Evolutionary conservation across 1,140 invertebrate genomes (phyloP).

Genomic region (Scaptomyza graminum): DNA sequence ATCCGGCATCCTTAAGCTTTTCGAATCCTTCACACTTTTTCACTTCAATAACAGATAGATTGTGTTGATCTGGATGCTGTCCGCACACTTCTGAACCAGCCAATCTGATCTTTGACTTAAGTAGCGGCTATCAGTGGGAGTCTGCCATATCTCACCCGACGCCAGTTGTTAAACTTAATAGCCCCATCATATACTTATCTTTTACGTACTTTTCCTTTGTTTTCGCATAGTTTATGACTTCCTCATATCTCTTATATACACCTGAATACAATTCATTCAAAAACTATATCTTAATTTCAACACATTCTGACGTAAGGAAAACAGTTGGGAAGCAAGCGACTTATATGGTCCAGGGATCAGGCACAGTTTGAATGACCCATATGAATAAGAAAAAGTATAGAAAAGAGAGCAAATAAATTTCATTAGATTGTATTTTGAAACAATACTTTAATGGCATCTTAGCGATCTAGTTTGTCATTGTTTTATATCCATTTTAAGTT

Average conservation of each 20-base stretch:
- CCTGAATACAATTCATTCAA: too few species aligned
- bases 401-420: too few species aligned
- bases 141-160: constrained; percentile 24
- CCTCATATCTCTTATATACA: background rate
- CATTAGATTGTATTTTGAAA: too few species aligned
- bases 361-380: background rate
- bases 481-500: constrained; percentile 28
- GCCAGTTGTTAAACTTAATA: constrained; percentile 14
- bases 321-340: background rate
- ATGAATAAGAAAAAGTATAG: background rate
- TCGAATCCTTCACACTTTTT: background rate
- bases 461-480: background rate
- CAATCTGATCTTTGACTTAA: constrained; percentile 17
- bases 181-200: background rate
- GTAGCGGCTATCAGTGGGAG: constrained; percentile 25
- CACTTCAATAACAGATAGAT: background rate
- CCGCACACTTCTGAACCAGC: constrained; percentile 29
- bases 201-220: background rate
- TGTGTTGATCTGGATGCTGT: constrained; percentile 40
- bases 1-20: constrained; percentile 28
- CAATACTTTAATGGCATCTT: too few species aligned
- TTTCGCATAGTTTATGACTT: background rate
- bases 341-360: background rate
- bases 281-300: too few species aligned
- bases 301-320: constrained; percentile 4